phyloP scores from a whole-genome alignment of 2,113 vertebrate species.

The Hypanus sabinus region DNA sequence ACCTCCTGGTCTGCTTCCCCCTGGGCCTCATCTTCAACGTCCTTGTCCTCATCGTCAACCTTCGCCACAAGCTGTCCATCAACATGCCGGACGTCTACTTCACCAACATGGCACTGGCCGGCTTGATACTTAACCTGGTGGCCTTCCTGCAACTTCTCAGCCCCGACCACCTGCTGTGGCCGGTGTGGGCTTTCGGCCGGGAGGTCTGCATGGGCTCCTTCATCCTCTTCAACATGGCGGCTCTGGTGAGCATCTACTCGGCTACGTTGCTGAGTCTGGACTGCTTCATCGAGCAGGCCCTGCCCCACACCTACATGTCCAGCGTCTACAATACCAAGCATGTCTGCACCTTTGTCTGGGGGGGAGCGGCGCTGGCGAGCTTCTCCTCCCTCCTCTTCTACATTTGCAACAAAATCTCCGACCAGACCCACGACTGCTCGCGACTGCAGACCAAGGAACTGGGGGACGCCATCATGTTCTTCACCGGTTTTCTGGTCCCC shows the following conservation, averaged over 20 bases:
- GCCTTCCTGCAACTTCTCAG: slow-evolving; percentile 15
- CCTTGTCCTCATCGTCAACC: slow-evolving; percentile 31
- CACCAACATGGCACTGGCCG: slow-evolving; percentile 37
- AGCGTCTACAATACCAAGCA: slow-evolving; percentile 36
- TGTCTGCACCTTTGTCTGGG: slow-evolving; percentile 39
- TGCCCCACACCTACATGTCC: slow-evolving; percentile 30
- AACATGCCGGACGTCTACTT: slow-evolving; percentile 38
- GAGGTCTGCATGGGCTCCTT: slow-evolving; percentile 36
- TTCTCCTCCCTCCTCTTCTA: slow-evolving; percentile 39
- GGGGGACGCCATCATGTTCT: slow-evolving; percentile 38
- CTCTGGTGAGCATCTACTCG: slow-evolving; percentile 32
- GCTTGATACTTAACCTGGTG: slow-evolving; percentile 33
- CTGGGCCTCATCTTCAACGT: slow-evolving; percentile 32
- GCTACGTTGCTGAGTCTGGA: slow-evolving; percentile 38
- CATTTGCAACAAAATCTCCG: slow-evolving; percentile 32
- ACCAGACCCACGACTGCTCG: neutral
- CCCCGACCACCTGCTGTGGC: neutral
- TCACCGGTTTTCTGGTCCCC: slow-evolving; percentile 37
- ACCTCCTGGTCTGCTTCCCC: slow-evolving; percentile 24
- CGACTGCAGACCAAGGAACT: slow-evolving; percentile 34
- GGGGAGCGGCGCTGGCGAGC: slow-evolving; percentile 28
- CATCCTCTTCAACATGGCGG: slow-evolving; percentile 37
- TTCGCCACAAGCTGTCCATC: slow-evolving; percentile 31
- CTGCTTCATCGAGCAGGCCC: slow-evolving; percentile 1
- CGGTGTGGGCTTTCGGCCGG: neutral